Percentiles rank a stretch among this genome's conserved stretches.
Conservation (phyloP, 2,888 invertebrate genomes). For the Trichopria drosophilae region DNA sequence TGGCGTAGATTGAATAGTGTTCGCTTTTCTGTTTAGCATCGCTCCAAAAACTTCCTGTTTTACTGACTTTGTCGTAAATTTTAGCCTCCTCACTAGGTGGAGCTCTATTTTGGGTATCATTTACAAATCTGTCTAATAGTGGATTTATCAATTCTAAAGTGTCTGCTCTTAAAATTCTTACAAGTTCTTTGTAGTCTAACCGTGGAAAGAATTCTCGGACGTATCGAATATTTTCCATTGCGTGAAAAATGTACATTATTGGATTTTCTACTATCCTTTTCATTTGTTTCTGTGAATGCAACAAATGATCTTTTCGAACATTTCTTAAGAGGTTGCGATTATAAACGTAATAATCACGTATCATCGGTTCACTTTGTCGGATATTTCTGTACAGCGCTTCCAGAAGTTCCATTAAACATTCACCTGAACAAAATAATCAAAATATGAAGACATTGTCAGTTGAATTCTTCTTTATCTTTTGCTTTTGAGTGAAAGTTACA, state of each 20-base stretch:
- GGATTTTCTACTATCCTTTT: slow-evolving; percentile 73
- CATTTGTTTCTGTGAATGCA: slow-evolving; percentile 69
- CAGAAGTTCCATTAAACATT: slow-evolving; percentile 67
- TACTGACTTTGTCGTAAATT: background rate
- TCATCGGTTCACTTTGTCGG: slow-evolving; percentile 60
- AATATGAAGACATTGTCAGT: background rate
- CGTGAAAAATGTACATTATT: slow-evolving; percentile 69
- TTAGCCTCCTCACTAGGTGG: background rate
- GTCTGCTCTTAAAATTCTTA: slow-evolving; percentile 64
- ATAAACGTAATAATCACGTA: slow-evolving; percentile 75
- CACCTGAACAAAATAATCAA: slow-evolving; percentile 58
- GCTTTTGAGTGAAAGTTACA: no score
- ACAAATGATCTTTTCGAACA: slow-evolving; percentile 67
- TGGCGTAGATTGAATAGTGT: slow-evolving; percentile 17
- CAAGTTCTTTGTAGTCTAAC: slow-evolving; percentile 65
- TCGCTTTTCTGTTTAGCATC: slow-evolving; percentile 35
- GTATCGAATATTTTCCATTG: slow-evolving; percentile 71
- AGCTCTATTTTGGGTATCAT: background rate
- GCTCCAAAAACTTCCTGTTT: slow-evolving; percentile 41
- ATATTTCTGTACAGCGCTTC: slow-evolving; percentile 67
- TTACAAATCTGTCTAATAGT: background rate
- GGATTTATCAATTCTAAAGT: slow-evolving; percentile 54
- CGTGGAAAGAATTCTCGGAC: slow-evolving; percentile 66
- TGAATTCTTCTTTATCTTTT: no score
- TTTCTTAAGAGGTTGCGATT: slow-evolving; percentile 74